phyloP scores from a whole-genome alignment of 2,797 vertebrate genomes.

The Mastacembelus armatus region DNA sequence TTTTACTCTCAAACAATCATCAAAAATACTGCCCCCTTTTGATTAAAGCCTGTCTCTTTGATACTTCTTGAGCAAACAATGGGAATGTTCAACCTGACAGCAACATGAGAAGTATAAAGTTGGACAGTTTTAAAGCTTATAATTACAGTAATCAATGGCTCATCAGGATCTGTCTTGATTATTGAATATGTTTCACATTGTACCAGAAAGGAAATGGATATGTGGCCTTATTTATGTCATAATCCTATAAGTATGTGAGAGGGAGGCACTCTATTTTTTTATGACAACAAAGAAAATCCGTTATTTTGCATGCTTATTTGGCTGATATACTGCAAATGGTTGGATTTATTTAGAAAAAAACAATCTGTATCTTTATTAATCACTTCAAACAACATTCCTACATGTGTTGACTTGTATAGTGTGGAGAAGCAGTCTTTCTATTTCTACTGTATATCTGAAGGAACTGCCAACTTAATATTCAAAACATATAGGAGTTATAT shows the following conservation, averaged over 20 bases:
- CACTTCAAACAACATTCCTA: constrained; percentile 52
- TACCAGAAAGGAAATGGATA: constrained; percentile 61
- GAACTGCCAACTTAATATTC: constrained; percentile 52
- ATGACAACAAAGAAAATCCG: constrained; percentile 46
- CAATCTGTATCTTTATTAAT: constrained; percentile 37
- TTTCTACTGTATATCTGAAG: constrained; percentile 41
- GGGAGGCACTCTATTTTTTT: constrained; percentile 74
- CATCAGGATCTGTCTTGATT: constrained; percentile 2
- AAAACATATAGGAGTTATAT: constrained; percentile 34
- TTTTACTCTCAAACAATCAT: not conserved
- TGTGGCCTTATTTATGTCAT: constrained; percentile 76
- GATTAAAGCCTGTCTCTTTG: not conserved
- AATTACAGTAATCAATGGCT: constrained; percentile 8
- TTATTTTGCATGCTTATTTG: constrained; percentile 65
- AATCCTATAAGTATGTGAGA: constrained; percentile 51
- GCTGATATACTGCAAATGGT: constrained; percentile 58
- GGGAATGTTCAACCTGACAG: not conserved
- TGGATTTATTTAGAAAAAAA: constrained; percentile 45
- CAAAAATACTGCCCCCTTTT: not conserved
- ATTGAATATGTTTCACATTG: constrained; percentile 35
- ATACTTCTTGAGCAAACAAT: not conserved
- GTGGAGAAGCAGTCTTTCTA: constrained; percentile 42
- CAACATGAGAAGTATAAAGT: not conserved
- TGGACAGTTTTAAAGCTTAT: not conserved
- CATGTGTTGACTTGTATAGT: constrained; percentile 51